phyloP scores from a whole-genome alignment of 2,888 invertebrate species.

The Myathropa florea region DNA sequence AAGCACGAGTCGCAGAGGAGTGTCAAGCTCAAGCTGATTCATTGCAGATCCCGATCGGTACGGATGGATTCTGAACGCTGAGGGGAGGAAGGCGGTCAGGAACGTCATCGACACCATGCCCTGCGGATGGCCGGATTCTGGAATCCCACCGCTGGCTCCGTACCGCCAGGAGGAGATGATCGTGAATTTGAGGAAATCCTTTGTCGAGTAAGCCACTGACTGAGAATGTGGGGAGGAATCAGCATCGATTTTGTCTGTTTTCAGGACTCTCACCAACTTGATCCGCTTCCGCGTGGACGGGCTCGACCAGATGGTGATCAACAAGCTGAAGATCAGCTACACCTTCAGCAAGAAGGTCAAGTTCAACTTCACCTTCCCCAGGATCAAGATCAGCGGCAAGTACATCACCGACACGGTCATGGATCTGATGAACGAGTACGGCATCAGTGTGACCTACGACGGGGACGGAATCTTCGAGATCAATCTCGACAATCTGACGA shows the following conservation, averaged over 20 bases:
- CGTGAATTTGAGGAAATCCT: slow-evolving; percentile 4
- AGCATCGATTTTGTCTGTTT: not conserved
- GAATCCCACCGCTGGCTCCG: slow-evolving; percentile 76
- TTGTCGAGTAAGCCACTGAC: slow-evolving; percentile 32
- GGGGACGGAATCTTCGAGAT: slow-evolving; percentile 76
- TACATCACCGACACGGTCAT: slow-evolving; percentile 74
- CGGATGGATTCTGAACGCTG: slow-evolving; percentile 75
- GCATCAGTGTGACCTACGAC: slow-evolving; percentile 75
- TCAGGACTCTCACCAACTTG: slow-evolving; percentile 73
- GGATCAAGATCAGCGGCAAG: slow-evolving; percentile 73
- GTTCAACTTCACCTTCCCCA: slow-evolving; percentile 74
- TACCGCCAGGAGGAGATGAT: slow-evolving; percentile 44
- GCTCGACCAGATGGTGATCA: slow-evolving; percentile 75
- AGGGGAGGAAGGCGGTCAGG: slow-evolving; percentile 69
- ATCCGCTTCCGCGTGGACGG: slow-evolving; percentile 78
- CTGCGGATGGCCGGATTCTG: slow-evolving; percentile 74
- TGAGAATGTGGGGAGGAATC: not conserved
- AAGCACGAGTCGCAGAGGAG: not conserved
- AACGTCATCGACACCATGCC: slow-evolving; percentile 71
- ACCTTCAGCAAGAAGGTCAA: slow-evolving; percentile 76
- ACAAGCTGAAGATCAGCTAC: slow-evolving; percentile 76
- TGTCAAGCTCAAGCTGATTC: not conserved
- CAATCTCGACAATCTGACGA: slow-evolving; percentile 74
- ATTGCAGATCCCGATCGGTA: not conserved
- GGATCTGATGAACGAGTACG: slow-evolving; percentile 73